These are phyloP conservation scores for Brachionus koreanus DNA, from an alignment of 1,140 invertebrate genomes.

Conservation along the genomic window DNA sequence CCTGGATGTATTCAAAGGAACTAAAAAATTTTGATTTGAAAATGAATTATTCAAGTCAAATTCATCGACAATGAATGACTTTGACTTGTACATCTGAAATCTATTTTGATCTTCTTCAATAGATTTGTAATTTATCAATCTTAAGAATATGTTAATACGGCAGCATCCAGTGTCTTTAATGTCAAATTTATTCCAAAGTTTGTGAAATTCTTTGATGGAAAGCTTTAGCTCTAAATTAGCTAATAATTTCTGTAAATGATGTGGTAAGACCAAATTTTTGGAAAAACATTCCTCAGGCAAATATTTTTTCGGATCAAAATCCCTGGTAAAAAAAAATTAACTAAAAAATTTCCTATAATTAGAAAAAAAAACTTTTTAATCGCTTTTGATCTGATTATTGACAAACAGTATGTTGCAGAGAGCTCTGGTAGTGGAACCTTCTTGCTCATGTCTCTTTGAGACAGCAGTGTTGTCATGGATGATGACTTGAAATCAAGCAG, in stretches of 20 bases:
- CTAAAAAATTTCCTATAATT: not conserved
- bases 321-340: not conserved
- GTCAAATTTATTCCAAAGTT: slow-evolving; percentile 41
- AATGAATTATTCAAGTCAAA: not conserved
- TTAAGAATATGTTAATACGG: not conserved
- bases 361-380: not conserved
- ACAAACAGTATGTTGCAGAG: not conserved
- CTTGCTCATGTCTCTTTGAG: not conserved
- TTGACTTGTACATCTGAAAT: not conserved
- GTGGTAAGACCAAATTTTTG: not conserved
- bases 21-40: not conserved
- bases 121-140: slow-evolving; percentile 21
- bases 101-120: not conserved
- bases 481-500: slow-evolving; percentile 27
- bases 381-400: not conserved
- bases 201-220: slow-evolving; percentile 5
- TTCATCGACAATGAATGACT: not conserved
- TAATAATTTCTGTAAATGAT: slow-evolving; percentile 13
- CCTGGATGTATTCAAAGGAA: not conserved
- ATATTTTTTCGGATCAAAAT: slow-evolving; percentile 18
- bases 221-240: not conserved
- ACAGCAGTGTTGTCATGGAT: not conserved
- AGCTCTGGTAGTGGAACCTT: not conserved
- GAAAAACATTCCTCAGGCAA: slow-evolving; percentile 39
- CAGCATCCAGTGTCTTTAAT: not conserved